Conservation (phyloP, 1,140 invertebrate species). For the Copidosoma floridanum region DNA sequence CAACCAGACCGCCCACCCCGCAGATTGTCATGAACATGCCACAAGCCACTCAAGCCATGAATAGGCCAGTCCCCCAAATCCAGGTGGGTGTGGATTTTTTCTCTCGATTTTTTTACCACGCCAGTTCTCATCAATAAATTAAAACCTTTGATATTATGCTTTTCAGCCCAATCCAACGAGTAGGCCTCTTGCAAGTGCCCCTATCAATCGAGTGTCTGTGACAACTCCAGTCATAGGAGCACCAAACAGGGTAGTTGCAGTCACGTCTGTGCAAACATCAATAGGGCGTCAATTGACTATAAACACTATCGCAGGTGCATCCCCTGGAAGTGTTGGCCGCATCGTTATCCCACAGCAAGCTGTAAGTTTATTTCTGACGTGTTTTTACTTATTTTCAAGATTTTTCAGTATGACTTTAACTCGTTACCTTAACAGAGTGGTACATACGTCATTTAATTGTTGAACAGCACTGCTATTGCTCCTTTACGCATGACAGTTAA, state of each 20-base stretch:
- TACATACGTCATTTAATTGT: too few species aligned
- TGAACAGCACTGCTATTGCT: too few species aligned
- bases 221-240: slow-evolving; percentile 46
- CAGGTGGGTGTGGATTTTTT: slow-evolving; percentile 41
- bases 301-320: slow-evolving; percentile 42
- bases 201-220: slow-evolving; percentile 49
- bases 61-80: slow-evolving; percentile 43
- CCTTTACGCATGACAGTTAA: too few species aligned
- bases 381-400: not conserved
- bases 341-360: slow-evolving; percentile 49
- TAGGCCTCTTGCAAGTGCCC: slow-evolving; percentile 40
- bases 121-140: not conserved
- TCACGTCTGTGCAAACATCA: slow-evolving; percentile 47
- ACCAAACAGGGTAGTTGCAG: slow-evolving; percentile 45
- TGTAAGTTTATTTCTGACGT: slow-evolving; percentile 3
- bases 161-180: slow-evolving; percentile 44
- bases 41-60: slow-evolving; percentile 40
- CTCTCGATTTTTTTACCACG: too few species aligned
- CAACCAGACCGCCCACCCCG: slow-evolving; percentile 41
- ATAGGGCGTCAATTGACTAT: slow-evolving; percentile 46
- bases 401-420: too few species aligned
- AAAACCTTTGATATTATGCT: slow-evolving; percentile 5
- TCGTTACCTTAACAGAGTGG: too few species aligned
- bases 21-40: slow-evolving; percentile 39
- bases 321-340: slow-evolving; percentile 44